Conservation (phyloP, 2,113 vertebrate genomes). For the Scophthalmus maximus region DNA sequence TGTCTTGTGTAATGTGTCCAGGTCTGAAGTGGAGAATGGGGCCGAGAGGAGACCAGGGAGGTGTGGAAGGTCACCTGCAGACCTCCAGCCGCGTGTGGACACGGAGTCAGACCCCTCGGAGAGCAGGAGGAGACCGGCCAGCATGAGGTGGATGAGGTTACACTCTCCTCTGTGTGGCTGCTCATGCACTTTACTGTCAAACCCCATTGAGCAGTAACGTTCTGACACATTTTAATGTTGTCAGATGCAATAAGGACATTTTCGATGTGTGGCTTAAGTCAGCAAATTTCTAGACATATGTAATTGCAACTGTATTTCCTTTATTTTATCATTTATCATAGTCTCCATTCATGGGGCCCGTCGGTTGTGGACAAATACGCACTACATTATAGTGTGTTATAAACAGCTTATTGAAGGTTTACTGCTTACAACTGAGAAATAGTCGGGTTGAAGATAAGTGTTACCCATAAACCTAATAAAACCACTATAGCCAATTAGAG, state of each 20-base stretch:
- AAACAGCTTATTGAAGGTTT: too few species aligned
- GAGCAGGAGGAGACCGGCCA: conserved; percentile 59
- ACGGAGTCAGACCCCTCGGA: conserved; percentile 50
- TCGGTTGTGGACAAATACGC: background rate
- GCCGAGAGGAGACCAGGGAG: conserved; percentile 52
- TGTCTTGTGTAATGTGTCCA: conserved; percentile 30
- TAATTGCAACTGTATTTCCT: background rate
- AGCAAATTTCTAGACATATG: background rate
- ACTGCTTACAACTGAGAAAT: background rate
- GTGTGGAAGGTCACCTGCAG: conserved; percentile 39
- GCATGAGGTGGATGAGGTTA: conserved; percentile 50
- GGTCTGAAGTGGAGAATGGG: conserved; percentile 70
- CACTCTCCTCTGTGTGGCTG: background rate
- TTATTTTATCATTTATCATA: background rate
- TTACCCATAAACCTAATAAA: too few species aligned
- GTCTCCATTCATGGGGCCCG: background rate
- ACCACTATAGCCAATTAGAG: too few species aligned
- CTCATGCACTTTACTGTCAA: background rate
- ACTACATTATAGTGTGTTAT: too few species aligned
- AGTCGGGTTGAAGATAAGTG: too few species aligned
- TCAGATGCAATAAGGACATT: background rate
- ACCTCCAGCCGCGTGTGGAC: conserved; percentile 58
- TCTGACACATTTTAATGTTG: background rate
- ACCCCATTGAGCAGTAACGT: background rate
- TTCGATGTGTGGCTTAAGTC: background rate